Evolutionary conservation across 2,797 vertebrate species (phyloP), one percentile per base, ranked within the genome.

Genomic region (Gambelia wislizenii): DNA sequence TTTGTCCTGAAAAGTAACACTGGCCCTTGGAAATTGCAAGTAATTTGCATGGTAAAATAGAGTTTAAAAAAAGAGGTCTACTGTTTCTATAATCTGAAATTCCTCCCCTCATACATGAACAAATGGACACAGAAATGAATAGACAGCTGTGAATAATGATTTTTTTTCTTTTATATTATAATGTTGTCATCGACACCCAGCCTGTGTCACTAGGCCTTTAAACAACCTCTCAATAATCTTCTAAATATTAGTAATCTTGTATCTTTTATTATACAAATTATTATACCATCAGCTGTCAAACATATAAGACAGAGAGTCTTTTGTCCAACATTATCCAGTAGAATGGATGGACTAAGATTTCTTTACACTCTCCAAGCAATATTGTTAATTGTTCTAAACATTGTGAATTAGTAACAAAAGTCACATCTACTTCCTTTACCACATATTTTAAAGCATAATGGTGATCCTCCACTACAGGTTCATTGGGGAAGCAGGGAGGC

Each of bases 1-100:
- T 97, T 97, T 97, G 96, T 97, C 95, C 96, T 96, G 96, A 97
- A 97, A 97, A 97, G 97, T 96, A 97, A 97, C 97, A 97, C 94
- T 97, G 96, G 95, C 96, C 97, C 97, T 97, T 96, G 93, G 93
- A 97, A 97, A 97, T 96, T 95, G 95, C 94, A 96, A 96, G 95
- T 96, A 96, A 97, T 98, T 96, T 96, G 95, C 95, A 96, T 95
- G 93, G 96, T 95, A 95, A 96, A 96, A 96, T 95, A 97, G 85
- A 96, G 94, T 92, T 20, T 44, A 89, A 96, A 93, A 90, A 94
- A 83, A 92, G 91, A 96, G 97, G 95, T 89, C 93, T 94, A 92
- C 92, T 76, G 85, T 95, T 94, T 95, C 94, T 94, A 80, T 89
- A 92, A 91, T 93, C 94, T 95, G 91, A 93, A 95, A 95, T 94